phyloP scores from a whole-genome alignment of 1,140 invertebrate genomes.

The Sarcophaga bullata region DNA sequence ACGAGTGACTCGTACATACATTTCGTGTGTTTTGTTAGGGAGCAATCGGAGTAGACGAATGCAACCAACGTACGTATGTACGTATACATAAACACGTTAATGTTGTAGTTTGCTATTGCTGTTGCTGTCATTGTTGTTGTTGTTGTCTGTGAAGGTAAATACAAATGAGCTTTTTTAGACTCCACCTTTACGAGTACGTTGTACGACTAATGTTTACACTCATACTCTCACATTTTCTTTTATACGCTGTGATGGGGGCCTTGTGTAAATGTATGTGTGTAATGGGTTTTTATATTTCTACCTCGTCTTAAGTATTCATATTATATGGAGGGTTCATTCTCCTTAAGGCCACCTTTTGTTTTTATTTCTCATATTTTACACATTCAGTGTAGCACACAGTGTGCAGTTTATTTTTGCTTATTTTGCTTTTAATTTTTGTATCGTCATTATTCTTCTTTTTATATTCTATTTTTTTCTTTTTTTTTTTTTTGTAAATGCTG shows the following conservation, averaged over 20 bases:
- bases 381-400: neutral
- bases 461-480: neutral
- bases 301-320: conserved; percentile 15
- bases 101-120: neutral
- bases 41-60: neutral
- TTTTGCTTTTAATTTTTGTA: conserved; percentile 19
- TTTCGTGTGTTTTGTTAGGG: neutral
- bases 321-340: neutral
- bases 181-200: conserved; percentile 49
- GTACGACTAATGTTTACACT: conserved; percentile 9
- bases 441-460: conserved; percentile 7
- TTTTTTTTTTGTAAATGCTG: conserved; percentile 1
- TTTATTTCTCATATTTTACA: neutral
- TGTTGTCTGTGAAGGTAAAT: conserved; percentile 64
- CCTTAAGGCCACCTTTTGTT: neutral
- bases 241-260: neutral
- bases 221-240: neutral
- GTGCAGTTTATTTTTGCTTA: neutral
- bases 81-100: neutral
- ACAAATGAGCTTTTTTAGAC: conserved; percentile 59
- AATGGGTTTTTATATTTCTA: too few species aligned
- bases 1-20: neutral
- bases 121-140: neutral
- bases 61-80: neutral
- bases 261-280: neutral